Percentiles rank a stretch among this genome's conserved stretches.
Conservation (phyloP, 1,140 invertebrate genomes). For the Andricus grossulariae region DNA sequence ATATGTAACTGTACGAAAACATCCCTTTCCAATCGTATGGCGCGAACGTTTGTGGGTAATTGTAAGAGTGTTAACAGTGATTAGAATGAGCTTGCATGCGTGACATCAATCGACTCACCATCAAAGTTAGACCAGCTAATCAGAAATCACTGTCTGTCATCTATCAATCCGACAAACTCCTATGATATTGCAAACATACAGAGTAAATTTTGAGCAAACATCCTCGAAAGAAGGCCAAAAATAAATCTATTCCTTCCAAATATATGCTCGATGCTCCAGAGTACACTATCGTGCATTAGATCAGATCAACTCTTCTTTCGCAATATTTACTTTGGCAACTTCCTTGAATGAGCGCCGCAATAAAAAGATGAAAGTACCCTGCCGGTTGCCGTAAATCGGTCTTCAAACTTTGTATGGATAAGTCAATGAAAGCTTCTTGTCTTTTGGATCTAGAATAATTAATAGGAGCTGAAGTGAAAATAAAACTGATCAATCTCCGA, state of each 20-base stretch:
- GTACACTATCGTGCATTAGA: conserved; percentile 5
- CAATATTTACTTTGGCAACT: conserved; percentile 23
- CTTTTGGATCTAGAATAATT: not conserved
- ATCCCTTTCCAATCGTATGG: conserved; percentile 49
- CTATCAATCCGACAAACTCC: conserved; percentile 31
- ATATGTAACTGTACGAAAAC: not conserved
- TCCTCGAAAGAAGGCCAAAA: not conserved
- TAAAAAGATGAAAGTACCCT: conserved; percentile 5
- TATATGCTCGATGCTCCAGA: not conserved
- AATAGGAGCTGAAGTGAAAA: too few species aligned
- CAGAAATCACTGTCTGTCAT: conserved; percentile 68
- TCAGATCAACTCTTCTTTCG: conserved; percentile 5
- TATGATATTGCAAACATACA: not conserved
- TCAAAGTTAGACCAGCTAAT: conserved; percentile 61
- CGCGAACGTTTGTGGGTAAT: conserved; percentile 64
- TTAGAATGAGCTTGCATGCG: conserved; percentile 66
- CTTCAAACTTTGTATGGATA: not conserved
- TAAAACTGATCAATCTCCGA: too few species aligned
- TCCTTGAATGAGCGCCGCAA: not conserved
- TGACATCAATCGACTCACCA: conserved; percentile 66
- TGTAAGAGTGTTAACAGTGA: conserved; percentile 62
- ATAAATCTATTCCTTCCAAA: not conserved
- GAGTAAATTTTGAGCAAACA: not conserved
- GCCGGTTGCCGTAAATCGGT: not conserved
- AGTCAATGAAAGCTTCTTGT: not conserved